Percentiles rank a stretch among this genome's conserved stretches.
These are phyloP conservation scores for Linnaemya tessellans DNA, from an alignment of 2,888 invertebrate species.

Conservation along the genomic window DNA sequence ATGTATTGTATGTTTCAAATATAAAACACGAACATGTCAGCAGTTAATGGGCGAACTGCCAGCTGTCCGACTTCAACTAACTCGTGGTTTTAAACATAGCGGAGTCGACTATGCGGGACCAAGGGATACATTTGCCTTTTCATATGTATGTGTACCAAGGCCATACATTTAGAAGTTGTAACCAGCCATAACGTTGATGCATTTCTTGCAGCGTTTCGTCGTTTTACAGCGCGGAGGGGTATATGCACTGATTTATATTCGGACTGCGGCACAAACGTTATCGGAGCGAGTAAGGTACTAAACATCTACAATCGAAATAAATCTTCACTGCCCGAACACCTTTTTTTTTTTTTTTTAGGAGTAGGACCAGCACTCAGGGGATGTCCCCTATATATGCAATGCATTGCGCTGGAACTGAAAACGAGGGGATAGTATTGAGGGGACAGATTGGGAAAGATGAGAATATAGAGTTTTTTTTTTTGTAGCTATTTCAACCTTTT, in stretches of 20 bases:
- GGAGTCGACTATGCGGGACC: conserved; percentile 65
- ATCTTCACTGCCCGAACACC: conserved; percentile 3
- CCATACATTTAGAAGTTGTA: conserved; percentile 43
- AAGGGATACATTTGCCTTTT: conserved; percentile 53
- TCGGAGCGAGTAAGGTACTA: conserved; percentile 42
- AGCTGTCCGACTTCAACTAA: conserved; percentile 41
- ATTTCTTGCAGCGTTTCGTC: conserved; percentile 42
- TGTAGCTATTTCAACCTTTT: too few species aligned
- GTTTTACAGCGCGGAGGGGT: conserved; percentile 29
- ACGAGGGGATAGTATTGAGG: too few species aligned
- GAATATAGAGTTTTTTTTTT: too few species aligned
- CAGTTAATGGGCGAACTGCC: conserved; percentile 52
- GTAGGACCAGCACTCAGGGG: too few species aligned
- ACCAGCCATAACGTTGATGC: conserved; percentile 17
- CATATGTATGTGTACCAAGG: conserved; percentile 56
- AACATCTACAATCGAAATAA: conserved; percentile 31
- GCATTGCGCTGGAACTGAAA: too few species aligned
- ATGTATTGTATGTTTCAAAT: background rate
- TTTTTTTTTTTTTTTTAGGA: too few species aligned
- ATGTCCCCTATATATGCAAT: too few species aligned
- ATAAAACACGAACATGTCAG: conserved; percentile 20
- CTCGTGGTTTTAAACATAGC: conserved; percentile 47
- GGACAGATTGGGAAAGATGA: too few species aligned
- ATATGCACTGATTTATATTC: conserved; percentile 37
- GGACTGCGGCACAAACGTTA: conserved; percentile 52